Percentiles rank a stretch among this genome's conserved stretches.
Conservation (phyloP, 2,113 vertebrate genomes). For the Phycodurus eques region DNA sequence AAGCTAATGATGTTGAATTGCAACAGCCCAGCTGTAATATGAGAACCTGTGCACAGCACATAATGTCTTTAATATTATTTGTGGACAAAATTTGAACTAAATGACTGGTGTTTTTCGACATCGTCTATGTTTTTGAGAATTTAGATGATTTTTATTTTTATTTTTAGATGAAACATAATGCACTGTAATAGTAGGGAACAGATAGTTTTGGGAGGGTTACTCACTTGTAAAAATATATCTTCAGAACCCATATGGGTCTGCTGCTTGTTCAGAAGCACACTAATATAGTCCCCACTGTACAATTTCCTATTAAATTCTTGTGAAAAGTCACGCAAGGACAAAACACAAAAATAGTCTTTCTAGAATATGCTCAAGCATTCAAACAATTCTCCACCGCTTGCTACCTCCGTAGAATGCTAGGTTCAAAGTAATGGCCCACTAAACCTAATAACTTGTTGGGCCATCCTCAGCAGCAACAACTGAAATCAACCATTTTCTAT, state of each 20-base stretch:
- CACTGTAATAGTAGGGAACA: too few relatives aligned
- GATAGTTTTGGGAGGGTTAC: neutral
- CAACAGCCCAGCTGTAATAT: conserved; percentile 36
- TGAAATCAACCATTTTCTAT: too few relatives aligned
- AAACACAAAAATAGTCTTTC: neutral
- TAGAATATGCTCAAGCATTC: too few relatives aligned
- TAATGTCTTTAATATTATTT: neutral
- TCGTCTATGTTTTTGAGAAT: too few relatives aligned
- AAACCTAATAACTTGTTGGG: too few relatives aligned
- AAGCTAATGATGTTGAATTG: conserved; percentile 56
- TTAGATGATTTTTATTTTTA: too few relatives aligned
- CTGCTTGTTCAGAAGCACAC: neutral
- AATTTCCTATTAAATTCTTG: neutral
- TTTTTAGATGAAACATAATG: too few relatives aligned
- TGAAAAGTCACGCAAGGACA: neutral
- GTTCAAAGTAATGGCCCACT: too few relatives aligned
- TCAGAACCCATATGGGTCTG: neutral
- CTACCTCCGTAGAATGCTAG: neutral
- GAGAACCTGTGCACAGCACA: conserved; percentile 16
- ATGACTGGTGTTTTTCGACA: neutral
- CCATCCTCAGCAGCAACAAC: too few relatives aligned
- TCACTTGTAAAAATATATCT: neutral
- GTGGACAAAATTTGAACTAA: neutral
- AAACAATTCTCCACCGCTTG: neutral
- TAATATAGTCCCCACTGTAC: neutral